phyloP scores from a whole-genome alignment of 2,113 vertebrate species.

The Triplophysa siluroides region DNA sequence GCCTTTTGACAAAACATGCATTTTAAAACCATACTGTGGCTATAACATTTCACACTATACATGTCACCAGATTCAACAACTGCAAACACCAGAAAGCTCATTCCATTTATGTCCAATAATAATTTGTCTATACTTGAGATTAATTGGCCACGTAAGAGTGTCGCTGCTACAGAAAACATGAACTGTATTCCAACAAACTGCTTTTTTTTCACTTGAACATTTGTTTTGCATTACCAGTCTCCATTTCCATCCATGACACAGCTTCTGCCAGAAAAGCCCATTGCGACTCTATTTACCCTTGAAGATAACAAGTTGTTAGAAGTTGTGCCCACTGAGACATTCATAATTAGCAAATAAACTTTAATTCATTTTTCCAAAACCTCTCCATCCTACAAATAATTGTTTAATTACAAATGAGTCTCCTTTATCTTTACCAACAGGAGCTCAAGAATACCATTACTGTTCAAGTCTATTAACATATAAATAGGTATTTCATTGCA shows the following conservation, averaged over 20 bases:
- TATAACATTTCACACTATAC: too few species aligned
- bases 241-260: conserved; percentile 10
- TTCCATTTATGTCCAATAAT: background rate
- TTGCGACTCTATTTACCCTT: conserved; percentile 24
- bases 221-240: conserved; percentile 42
- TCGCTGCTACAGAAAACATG: background rate
- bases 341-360: background rate
- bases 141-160: background rate
- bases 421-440: conserved; percentile 34
- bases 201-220: background rate
- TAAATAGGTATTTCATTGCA: conserved; percentile 53
- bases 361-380: conserved; percentile 9
- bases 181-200: background rate
- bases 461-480: conserved; percentile 52
- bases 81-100: background rate
- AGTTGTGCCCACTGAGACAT: background rate
- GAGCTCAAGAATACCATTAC: conserved; percentile 46
- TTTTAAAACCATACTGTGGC: background rate
- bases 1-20: conserved; percentile 25
- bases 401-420: conserved; percentile 34
- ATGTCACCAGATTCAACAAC: background rate
- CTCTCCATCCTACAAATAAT: conserved; percentile 16
- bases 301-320: conserved; percentile 19
- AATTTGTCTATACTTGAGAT: too few species aligned
- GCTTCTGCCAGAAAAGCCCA: conserved; percentile 38